A percentile compares a stretch with the other conserved stretches of the same genome.
These are phyloP conservation scores for Coptotermes formosanus DNA, from an alignment of 1,140 invertebrate species.

Conservation along the genomic window DNA sequence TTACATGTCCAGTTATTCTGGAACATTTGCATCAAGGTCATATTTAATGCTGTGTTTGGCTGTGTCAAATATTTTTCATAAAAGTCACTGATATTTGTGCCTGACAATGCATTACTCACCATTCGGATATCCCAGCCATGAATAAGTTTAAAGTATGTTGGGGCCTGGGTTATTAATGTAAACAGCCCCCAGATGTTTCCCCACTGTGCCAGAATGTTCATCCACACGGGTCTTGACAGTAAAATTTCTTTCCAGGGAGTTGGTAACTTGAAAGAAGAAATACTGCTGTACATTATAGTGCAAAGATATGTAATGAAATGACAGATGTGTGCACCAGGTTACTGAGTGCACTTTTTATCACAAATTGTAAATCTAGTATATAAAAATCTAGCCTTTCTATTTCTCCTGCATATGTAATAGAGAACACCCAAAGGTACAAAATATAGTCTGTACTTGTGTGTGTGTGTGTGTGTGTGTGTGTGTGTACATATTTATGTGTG, in stretches of 20 bases:
- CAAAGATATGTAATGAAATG: too few relatives aligned
- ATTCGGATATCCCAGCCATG: constrained; percentile 77
- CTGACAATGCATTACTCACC: constrained; percentile 51
- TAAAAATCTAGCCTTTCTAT: too few relatives aligned
- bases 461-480: too few relatives aligned
- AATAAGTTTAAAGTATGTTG: constrained; percentile 81
- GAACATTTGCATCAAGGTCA: not conserved
- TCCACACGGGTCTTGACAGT: constrained; percentile 73
- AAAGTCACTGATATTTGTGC: too few relatives aligned
- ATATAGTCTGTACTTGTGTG: too few relatives aligned
- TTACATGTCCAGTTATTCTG: not conserved
- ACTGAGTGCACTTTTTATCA: constrained; percentile 49
- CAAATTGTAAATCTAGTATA: constrained; percentile 32
- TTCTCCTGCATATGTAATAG: too few relatives aligned
- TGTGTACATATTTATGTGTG: too few relatives aligned
- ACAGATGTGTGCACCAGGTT: not conserved
- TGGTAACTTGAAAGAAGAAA: constrained; percentile 49
- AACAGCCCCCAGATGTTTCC: constrained; percentile 83
- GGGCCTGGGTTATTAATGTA: constrained; percentile 79
- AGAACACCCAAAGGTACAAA: too few relatives aligned
- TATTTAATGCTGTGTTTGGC: not conserved
- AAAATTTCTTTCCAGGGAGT: constrained; percentile 76
- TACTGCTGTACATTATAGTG: too few relatives aligned
- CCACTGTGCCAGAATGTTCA: constrained; percentile 73
- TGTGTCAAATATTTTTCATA: too few relatives aligned